Percentiles rank a stretch among this genome's conserved stretches.
phyloP scores from a whole-genome alignment of 2,113 vertebrate species.

The Oncorhynchus mykiss region DNA sequence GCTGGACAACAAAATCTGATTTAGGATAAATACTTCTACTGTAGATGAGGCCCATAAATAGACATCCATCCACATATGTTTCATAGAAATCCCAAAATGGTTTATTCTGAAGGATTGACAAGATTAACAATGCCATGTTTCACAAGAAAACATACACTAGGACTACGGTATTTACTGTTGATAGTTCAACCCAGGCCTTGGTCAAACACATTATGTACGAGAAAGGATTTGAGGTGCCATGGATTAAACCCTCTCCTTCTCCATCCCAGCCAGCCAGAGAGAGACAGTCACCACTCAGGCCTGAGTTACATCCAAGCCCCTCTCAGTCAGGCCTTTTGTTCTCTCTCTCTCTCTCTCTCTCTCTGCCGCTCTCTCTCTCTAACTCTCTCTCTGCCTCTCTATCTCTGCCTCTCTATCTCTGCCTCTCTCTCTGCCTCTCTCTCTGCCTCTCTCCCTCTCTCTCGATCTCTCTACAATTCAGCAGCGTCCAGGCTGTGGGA shows the following conservation, averaged over 20 bases:
- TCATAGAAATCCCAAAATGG: not conserved
- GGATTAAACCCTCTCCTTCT: not conserved
- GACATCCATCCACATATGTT: not conserved
- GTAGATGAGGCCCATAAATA: not conserved
- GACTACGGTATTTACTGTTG: not conserved
- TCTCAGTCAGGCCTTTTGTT: not conserved
- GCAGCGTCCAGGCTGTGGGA: slow-evolving; percentile 55
- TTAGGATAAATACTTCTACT: not conserved
- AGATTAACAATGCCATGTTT: not conserved
- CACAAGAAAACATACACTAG: not conserved
- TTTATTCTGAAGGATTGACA: not conserved
- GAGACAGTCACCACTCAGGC: slow-evolving; percentile 1
- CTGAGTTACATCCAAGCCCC: not conserved
- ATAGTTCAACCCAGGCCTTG: not conserved
- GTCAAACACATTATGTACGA: not conserved
- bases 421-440: no score
- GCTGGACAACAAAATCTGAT: not conserved
- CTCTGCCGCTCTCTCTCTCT: no score
- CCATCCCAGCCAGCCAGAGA: not conserved
- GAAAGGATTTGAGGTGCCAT: no score
- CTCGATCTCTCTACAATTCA: no score
- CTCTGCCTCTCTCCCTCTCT: not conserved
- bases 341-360: not conserved
- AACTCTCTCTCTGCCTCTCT: no score
- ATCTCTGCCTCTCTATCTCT: not conserved